Conservation (phyloP, 1,140 invertebrate genomes). For the Saccostrea cuccullata region DNA sequence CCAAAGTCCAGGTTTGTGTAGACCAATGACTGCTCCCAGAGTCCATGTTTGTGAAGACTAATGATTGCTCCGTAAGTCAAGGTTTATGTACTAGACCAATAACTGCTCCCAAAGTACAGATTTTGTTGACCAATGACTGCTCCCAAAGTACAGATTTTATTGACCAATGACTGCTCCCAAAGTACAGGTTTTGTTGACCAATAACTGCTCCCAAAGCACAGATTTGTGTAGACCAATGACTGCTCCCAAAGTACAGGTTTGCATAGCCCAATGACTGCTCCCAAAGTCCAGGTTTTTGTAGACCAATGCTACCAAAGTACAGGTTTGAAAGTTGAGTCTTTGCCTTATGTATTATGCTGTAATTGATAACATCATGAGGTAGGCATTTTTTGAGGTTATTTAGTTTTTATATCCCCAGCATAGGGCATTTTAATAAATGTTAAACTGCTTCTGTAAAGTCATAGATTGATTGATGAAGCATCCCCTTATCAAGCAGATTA, state of each 20-base stretch:
- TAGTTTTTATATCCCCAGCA: no score
- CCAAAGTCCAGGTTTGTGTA: constrained; percentile 60
- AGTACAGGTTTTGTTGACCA: constrained; percentile 52
- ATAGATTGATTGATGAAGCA: no score
- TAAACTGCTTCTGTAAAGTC: no score
- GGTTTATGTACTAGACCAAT: constrained; percentile 67
- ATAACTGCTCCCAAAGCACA: constrained; percentile 66
- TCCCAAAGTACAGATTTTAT: constrained; percentile 55
- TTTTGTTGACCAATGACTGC: constrained; percentile 67
- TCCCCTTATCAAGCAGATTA: no score
- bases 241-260: constrained; percentile 72
- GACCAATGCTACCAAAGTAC: no score
- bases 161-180: constrained; percentile 71
- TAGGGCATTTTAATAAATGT: no score
- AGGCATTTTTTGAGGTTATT: no score
- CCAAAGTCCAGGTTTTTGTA: constrained; percentile 69
- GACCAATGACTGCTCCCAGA: constrained; percentile 71
- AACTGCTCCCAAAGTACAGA: constrained; percentile 70
- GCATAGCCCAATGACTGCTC: constrained; percentile 58
- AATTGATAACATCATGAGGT: no score
- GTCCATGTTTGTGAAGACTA: constrained; percentile 62
- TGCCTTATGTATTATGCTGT: no score
- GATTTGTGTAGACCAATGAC: constrained; percentile 66
- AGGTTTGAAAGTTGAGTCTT: no score
- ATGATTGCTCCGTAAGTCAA: no score